phyloP scores from a whole-genome alignment of 2,797 vertebrate species.

The Potorous gilbertii region DNA sequence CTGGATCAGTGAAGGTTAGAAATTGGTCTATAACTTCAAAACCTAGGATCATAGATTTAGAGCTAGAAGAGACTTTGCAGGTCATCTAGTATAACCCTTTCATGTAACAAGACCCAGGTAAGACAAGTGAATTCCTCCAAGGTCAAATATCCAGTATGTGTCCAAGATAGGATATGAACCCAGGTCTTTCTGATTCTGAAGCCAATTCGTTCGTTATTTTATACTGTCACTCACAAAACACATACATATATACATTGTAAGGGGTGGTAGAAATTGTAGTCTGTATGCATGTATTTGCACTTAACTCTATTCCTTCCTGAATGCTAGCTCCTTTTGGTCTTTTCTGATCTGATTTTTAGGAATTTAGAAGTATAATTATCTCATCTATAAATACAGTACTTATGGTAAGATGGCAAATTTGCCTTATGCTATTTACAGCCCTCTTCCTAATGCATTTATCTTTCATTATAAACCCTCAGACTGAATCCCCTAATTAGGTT shows the following conservation, averaged over 20 bases:
- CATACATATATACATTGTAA: background rate
- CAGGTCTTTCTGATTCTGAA: background rate
- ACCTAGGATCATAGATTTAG: background rate
- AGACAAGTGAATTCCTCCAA: background rate
- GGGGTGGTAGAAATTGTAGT: background rate
- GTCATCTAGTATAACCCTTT: background rate
- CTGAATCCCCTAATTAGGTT: background rate
- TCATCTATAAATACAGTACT: constrained; percentile 8
- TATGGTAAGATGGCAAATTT: constrained; percentile 45
- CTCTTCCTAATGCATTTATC: constrained; percentile 4
- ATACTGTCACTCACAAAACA: background rate
- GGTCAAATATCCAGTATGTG: background rate
- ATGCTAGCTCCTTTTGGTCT: constrained; percentile 53
- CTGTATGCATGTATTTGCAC: background rate
- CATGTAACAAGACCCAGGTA: background rate
- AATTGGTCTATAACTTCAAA: background rate
- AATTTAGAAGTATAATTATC: constrained; percentile 39
- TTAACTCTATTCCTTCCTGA: constrained; percentile 61
- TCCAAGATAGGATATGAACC: background rate
- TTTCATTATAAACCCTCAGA: constrained; percentile 22
- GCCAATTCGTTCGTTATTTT: background rate
- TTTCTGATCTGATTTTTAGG: constrained; percentile 33
- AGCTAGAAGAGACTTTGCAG: background rate
- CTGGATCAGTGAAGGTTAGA: background rate
- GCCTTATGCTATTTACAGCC: background rate